Evolutionary conservation across 2,797 vertebrate genomes (phyloP).

Genomic region (Macroramphosus scolopax): DNA sequence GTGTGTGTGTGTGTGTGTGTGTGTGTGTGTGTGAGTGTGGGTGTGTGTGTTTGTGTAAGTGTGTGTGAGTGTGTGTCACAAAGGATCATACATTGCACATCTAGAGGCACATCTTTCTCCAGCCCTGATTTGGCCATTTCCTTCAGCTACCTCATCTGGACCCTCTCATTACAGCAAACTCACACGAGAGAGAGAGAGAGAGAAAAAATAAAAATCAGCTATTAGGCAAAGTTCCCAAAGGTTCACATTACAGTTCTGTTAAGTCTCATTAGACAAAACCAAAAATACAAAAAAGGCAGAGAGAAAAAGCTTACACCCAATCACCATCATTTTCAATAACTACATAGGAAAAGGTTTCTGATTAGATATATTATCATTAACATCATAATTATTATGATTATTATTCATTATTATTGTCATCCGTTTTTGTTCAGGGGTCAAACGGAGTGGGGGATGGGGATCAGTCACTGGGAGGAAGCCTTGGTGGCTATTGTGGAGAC

Average conservation of each 20-base stretch:
- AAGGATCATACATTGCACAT: slow-evolving; percentile 62
- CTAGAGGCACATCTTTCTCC: slow-evolving; percentile 56
- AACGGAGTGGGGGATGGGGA: slow-evolving; percentile 17
- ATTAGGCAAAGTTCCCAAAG: slow-evolving; percentile 70
- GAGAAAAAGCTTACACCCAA: slow-evolving; percentile 71
- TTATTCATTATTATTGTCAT: slow-evolving; percentile 73
- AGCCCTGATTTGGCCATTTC: slow-evolving; percentile 40
- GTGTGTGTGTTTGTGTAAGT: slow-evolving; percentile 4
- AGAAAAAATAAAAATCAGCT: slow-evolving; percentile 60
- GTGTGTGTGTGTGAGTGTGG: too few relatives aligned
- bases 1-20: slow-evolving; percentile 2
- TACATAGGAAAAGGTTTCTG: slow-evolving; percentile 75
- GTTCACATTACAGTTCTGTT: slow-evolving; percentile 81
- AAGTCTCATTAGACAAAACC: slow-evolving; percentile 73
- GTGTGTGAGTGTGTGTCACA: too few relatives aligned
- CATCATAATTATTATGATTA: slow-evolving; percentile 76
- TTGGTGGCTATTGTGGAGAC: slow-evolving; percentile 94
- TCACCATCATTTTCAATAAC: slow-evolving; percentile 74
- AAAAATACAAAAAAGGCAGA: slow-evolving; percentile 69
- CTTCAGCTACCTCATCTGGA: slow-evolving; percentile 53
- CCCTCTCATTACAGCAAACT: slow-evolving; percentile 59
- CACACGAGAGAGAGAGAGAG: slow-evolving; percentile 60
- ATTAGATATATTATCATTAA: slow-evolving; percentile 80
- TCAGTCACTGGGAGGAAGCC: slow-evolving; percentile 94
- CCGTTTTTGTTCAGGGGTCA: slow-evolving; percentile 56